Percentiles rank a stretch among this genome's conserved stretches.
Evolutionary conservation across 2,113 vertebrate genomes (phyloP).

Genomic region (Diphyllodes magnificus): DNA sequence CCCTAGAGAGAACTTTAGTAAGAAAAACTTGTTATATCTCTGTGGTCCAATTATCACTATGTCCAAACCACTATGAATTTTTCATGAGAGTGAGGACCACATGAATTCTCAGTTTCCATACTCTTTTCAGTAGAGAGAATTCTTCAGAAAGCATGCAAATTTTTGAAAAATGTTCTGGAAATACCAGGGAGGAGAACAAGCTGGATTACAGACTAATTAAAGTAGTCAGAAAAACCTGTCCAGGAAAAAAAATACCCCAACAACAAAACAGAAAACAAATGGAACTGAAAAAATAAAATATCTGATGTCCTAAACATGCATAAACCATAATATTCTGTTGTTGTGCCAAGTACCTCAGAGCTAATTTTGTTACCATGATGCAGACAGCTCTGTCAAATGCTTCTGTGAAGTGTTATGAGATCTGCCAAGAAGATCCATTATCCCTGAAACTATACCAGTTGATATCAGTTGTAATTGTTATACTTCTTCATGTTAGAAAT

Average conservation of each 20-base stretch:
- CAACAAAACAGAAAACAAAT: background rate
- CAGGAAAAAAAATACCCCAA: background rate
- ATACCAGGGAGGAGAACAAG: background rate
- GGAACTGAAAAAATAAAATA: background rate
- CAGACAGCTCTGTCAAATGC: background rate
- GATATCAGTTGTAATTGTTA: background rate
- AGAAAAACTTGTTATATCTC: background rate
- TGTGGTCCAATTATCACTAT: background rate
- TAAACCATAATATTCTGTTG: background rate
- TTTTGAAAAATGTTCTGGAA: background rate
- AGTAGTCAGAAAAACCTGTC: background rate
- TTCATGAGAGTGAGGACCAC: background rate
- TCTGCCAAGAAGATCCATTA: background rate
- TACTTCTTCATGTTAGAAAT: background rate
- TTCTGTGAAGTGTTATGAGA: background rate
- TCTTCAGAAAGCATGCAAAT: background rate
- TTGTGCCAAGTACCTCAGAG: background rate
- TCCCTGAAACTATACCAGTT: background rate
- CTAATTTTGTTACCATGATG: background rate
- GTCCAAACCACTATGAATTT: slow-evolving; percentile 4
- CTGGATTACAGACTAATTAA: background rate
- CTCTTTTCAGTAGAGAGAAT: background rate
- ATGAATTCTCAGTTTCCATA: background rate
- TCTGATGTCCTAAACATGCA: background rate
- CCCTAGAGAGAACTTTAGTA: background rate